Evolutionary conservation across 2,888 invertebrate genomes (phyloP), one percentile per base, ranked within the genome.

Genomic region (Tachina grossa): DNA sequence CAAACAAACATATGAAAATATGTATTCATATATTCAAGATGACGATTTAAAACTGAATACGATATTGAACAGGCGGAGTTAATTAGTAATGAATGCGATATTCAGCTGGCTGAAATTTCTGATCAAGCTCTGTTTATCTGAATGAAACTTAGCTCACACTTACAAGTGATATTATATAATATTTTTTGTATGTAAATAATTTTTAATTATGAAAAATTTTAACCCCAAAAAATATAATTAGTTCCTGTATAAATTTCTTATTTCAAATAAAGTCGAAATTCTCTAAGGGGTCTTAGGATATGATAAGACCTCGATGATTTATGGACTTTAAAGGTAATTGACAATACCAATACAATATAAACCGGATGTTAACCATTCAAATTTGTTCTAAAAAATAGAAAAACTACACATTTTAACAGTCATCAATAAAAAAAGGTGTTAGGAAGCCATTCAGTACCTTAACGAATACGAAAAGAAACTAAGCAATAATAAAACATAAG

Each of bases 281-380:
- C 41, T 41, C 10, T 6, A 66, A 65, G 16, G 68, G 31, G 49
- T 49, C 39, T 49, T 41, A 39, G 49, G 22, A 59, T 16, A 72
- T 19, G 43, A 47, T n/a, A 49, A 66, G 41, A 47, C 1, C 45
- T 19, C 8, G 49, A 59, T 57, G 71, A 83, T 83, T 76, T 77
- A 77, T 77, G 41, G 49, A n/a, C 4, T 19, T 14, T 47, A 49
- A 71, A 82, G 78, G 75, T 82, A 85, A 82, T 71, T 43, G 57
- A 22, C 47, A 74, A 78, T 75, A 72, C 51, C 74, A 75, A 75
- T 22, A 78, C 75, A 75, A 82, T 65, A 83, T 53, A 83, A 85
- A 85, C 85, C 85, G 85, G 85, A 85, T 85, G 83, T 83, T 79
- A 68, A 66, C 75, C 83, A 71, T 66, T 85, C 43, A 83, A 85